Percentiles rank a stretch among this genome's conserved stretches.
Evolutionary conservation across 1,140 invertebrate genomes (phyloP).

Genomic region (Coptotermes formosanus): DNA sequence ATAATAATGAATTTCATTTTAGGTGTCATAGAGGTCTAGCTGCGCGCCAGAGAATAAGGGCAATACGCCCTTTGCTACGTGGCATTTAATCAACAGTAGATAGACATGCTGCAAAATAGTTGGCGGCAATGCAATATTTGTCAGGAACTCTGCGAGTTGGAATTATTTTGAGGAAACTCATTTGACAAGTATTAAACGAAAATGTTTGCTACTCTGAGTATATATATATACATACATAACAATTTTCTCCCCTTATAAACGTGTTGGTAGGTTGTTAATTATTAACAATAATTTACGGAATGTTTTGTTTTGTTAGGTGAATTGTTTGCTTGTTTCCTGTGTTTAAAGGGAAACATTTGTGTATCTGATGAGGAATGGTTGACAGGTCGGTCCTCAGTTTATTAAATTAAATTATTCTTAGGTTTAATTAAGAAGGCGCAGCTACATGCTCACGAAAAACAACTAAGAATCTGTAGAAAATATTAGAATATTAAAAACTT

Average conservation of each 20-base stretch:
- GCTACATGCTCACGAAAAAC: not conserved
- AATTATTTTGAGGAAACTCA: conserved; percentile 14
- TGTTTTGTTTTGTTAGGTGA: not conserved
- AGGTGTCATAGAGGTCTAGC: not conserved
- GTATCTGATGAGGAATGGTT: not conserved
- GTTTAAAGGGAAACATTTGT: conserved; percentile 11
- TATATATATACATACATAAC: not conserved
- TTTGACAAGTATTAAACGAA: conserved; percentile 14
- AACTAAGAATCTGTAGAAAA: no score
- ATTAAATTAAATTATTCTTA: conserved; percentile 19
- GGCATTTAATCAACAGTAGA: conserved; percentile 4
- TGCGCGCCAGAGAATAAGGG: not conserved
- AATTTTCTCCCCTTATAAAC: not conserved
- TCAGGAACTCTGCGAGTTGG: not conserved
- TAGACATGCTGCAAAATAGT: not conserved
- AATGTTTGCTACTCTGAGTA: not conserved
- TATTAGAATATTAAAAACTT: no score
- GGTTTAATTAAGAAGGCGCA: not conserved
- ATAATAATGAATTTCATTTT: conserved; percentile 16
- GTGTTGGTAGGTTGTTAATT: not conserved
- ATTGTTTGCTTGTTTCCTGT: not conserved
- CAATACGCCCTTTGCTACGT: not conserved
- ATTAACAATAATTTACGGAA: conserved; percentile 20
- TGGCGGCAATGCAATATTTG: conserved; percentile 10
- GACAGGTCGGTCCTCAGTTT: not conserved